A percentile compares a stretch with the other conserved stretches of the same genome.
Conservation (phyloP, 2,888 invertebrate species). For the Limnephilus rhombicus region DNA sequence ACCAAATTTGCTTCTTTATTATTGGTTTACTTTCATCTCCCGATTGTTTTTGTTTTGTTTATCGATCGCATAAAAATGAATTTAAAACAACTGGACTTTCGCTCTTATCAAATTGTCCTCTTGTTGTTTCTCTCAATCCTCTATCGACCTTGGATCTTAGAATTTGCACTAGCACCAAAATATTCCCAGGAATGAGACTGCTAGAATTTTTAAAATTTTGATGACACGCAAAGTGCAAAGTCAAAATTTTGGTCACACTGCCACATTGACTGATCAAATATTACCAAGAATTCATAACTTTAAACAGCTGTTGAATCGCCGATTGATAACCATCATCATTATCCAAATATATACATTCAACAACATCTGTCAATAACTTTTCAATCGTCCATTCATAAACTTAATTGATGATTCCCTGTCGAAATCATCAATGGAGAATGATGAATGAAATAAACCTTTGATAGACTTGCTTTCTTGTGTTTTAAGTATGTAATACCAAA, state of each 20-base stretch:
- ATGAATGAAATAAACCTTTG: constrained; percentile 16
- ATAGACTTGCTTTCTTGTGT: not conserved
- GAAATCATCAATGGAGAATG: constrained; percentile 12
- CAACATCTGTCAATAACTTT: not conserved
- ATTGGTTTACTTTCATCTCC: not conserved
- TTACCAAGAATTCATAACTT: not conserved
- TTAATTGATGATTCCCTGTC: constrained; percentile 12
- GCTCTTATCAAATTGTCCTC: not conserved
- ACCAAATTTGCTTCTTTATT: not conserved
- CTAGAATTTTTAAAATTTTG: not conserved
- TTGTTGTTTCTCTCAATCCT: not conserved
- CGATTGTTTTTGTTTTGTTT: not conserved
- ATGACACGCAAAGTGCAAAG: not conserved
- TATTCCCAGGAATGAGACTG: not conserved
- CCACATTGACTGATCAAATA: not conserved
- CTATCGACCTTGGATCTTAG: not conserved
- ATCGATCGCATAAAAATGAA: not conserved
- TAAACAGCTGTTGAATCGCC: constrained; percentile 5
- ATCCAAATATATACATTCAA: constrained; percentile 4
- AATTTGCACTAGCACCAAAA: not conserved
- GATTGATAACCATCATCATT: not conserved
- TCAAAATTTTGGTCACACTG: not conserved
- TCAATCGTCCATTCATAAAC: constrained; percentile 32
- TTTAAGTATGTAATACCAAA: not conserved
- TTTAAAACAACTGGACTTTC: not conserved